Percentiles rank a stretch among this genome's conserved stretches.
phyloP scores from a whole-genome alignment of 2,888 invertebrate genomes.

The Fabriciana adippe region DNA sequence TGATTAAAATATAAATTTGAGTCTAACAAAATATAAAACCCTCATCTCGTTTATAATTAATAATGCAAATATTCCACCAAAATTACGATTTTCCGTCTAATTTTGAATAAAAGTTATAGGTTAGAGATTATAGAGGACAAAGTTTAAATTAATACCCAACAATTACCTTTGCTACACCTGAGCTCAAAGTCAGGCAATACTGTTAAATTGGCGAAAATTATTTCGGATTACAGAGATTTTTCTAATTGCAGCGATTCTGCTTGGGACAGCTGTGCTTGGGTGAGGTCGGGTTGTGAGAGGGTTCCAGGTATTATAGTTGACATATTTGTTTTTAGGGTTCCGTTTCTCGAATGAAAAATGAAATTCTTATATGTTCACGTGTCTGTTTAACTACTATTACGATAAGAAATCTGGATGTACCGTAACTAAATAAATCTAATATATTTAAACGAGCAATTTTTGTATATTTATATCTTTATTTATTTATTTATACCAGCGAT shows the following conservation, averaged over 20 bases:
- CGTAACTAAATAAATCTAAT: too few species aligned
- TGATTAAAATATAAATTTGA: too few species aligned
- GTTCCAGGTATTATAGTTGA: slow-evolving; percentile 18
- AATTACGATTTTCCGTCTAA: not conserved
- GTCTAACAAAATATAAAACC: too few species aligned
- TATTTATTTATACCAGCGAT: too few species aligned
- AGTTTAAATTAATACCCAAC: slow-evolving; percentile 28
- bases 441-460: too few species aligned
- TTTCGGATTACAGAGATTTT: slow-evolving; percentile 67
- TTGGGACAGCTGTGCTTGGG: slow-evolving; percentile 34
- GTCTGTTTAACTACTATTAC: too few species aligned
- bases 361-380: too few species aligned
- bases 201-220: slow-evolving; percentile 73
- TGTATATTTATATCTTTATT: too few species aligned
- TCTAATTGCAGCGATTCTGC: slow-evolving; percentile 58
- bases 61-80: not conserved
- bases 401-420: too few species aligned
- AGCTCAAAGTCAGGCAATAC: slow-evolving; percentile 50
- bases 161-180: slow-evolving; percentile 56
- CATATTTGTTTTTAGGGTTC: slow-evolving; percentile 3
- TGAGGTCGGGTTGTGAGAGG: slow-evolving; percentile 1
- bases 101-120: slow-evolving; percentile 9
- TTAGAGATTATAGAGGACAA: slow-evolving; percentile 14
- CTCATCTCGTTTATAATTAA: not conserved
- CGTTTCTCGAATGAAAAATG: too few species aligned